phyloP scores from a whole-genome alignment of 2,797 vertebrate genomes.

The Danio tinwini region DNA sequence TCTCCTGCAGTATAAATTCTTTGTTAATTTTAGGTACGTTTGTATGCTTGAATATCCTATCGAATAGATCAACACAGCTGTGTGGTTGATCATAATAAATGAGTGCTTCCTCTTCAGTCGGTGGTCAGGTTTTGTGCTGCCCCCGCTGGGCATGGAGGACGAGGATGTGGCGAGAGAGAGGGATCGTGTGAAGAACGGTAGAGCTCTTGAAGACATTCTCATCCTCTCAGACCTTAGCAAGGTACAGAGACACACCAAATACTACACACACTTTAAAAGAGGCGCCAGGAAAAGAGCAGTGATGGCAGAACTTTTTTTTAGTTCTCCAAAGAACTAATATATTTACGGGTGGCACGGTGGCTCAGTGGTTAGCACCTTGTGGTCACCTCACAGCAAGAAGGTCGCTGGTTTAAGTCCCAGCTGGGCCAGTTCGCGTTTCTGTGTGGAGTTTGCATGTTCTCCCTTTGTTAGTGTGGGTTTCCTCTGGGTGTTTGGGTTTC shows the following conservation, averaged over 20 bases:
- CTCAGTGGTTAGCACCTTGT: no score
- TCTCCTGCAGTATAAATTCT: constrained; percentile 85
- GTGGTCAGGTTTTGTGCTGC: constrained; percentile 69
- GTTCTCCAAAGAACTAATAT: no score
- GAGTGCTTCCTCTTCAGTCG: constrained; percentile 66
- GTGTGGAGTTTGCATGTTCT: no score
- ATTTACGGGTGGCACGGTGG: no score
- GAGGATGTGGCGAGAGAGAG: constrained; percentile 85
- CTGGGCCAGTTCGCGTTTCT: no score
- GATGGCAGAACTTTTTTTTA: no score
- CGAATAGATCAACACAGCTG: neutral
- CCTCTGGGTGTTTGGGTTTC: no score
- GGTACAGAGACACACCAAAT: constrained; percentile 68
- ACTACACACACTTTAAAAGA: neutral
- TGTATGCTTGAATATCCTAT: neutral
- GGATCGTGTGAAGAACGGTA: constrained; percentile 74
- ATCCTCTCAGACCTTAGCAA: constrained; percentile 88
- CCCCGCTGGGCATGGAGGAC: constrained; percentile 82
- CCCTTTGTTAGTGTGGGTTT: no score
- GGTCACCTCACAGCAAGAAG: no score
- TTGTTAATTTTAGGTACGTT: constrained; percentile 76
- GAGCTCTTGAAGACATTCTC: constrained; percentile 77
- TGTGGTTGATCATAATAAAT: neutral
- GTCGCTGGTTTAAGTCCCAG: no score
- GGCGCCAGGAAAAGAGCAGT: no score